Base-by-base conservation (phyloP, 2,113 vertebrate species). In the Onychorhynchus coronatus region DNA sequence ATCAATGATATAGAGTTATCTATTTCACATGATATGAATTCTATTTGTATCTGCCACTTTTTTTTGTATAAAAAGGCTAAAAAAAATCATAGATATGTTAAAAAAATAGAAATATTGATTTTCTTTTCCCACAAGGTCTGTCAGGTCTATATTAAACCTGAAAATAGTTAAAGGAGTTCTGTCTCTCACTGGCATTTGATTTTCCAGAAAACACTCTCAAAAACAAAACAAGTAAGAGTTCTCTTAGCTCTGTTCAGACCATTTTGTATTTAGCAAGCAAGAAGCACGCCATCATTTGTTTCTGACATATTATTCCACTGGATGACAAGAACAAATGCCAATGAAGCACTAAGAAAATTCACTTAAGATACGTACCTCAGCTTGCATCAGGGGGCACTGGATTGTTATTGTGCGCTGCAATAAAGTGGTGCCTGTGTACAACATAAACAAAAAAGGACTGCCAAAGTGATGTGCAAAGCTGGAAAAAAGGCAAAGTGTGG, bases 261-360 rank as follows among this genome's bases (percentile, higher is more conserved):
- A 31, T 83, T 87, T 94, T 94, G 72, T 66, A 94, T 79, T 85
- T 83, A 83, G 78, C 67, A 93, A 85, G 55, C 41, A 89, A n/a
- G 71, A 93, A 93, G 55, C 41, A 74, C 28, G 14, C 41, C 63
- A 63, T 50, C 55, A 22, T 97, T 91, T 94, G 31, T 96, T 88
- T 84, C 68, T 95, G 93, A 86, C 79, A n/a, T 59, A 72, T 89
- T 96, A 68, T 86, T 93, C 65, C 42, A 78, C 70, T 37, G 75
- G 50, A n/a, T 92, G 62, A 96, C 80, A 85, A 76, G 59, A 89
- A 77, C 52, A 85, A 91, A 78, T 76, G 72, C 33, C 31, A 6
- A 58, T 53, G 88, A 92, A 88, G 27, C 4, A 2, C 23, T 53
- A 23, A 91, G 75, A 65, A 95, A 96, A 91, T 31, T 35, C 62